These are phyloP conservation scores for Drosophila busckii DNA, from an alignment of 1,140 invertebrate genomes.

Conservation along the genomic window DNA sequence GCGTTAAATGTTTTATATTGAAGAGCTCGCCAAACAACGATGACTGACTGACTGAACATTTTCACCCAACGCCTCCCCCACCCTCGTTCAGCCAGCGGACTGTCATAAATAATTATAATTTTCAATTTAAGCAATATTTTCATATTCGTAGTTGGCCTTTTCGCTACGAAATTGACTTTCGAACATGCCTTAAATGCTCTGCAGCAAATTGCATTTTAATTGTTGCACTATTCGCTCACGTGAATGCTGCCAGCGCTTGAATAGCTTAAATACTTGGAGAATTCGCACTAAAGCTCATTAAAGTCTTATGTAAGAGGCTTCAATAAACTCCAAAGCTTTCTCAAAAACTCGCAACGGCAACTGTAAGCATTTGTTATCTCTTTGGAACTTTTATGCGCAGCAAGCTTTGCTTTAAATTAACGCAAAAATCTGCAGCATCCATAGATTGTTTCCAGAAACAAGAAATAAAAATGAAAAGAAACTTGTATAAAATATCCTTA, in stretches of 20 bases:
- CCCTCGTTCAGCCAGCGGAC: neutral
- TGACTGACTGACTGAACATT: conserved; percentile 11
- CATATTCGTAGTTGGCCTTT: conserved; percentile 35
- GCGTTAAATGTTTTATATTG: conserved; percentile 75
- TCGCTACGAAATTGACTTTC: conserved; percentile 43
- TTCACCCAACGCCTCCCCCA: conserved; percentile 9
- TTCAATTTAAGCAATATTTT: conserved; percentile 61
- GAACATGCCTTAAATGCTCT: neutral
- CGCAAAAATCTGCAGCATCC: no score
- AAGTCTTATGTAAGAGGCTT: no score
- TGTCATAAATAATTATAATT: conserved; percentile 69
- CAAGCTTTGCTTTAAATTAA: no score
- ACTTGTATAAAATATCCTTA: conserved; percentile 11
- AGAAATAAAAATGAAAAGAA: no score
- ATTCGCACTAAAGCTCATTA: no score
- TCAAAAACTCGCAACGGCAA: no score
- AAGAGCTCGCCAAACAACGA: conserved; percentile 57
- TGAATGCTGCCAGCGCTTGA: no score
- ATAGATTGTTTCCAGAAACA: conserved; percentile 13
- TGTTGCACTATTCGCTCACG: conserved; percentile 22
- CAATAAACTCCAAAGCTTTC: no score
- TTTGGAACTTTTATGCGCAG: no score
- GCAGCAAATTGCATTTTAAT: conserved; percentile 40
- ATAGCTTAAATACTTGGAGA: no score
- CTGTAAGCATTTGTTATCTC: no score